These are phyloP conservation scores for Teleopsis dalmanni DNA, from an alignment of 1,140 invertebrate species.

Conservation along the genomic window DNA sequence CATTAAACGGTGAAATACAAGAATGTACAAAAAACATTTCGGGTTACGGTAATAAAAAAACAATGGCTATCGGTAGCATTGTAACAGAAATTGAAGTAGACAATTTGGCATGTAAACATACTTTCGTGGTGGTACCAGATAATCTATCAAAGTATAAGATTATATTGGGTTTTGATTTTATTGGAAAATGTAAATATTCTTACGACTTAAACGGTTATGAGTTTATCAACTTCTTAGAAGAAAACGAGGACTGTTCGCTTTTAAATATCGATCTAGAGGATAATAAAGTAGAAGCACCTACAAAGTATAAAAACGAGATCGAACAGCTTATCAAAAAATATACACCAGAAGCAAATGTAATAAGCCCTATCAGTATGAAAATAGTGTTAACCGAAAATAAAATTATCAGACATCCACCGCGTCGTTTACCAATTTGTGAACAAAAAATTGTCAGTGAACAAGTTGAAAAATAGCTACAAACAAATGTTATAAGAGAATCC, in stretches of 20 bases:
- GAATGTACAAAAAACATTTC: background rate
- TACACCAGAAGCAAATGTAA: slow-evolving; percentile 4
- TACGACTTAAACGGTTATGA: background rate
- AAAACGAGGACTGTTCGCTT: background rate
- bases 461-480: slow-evolving; percentile 20
- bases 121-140: slow-evolving; percentile 1
- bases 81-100: background rate
- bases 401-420: slow-evolving; percentile 14
- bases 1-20: background rate
- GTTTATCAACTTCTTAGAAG: background rate
- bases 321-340: background rate
- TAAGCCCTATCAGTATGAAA: slow-evolving; percentile 15
- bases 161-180: slow-evolving; percentile 2
- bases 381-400: slow-evolving; percentile 22
- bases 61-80: background rate
- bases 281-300: background rate
- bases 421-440: slow-evolving; percentile 16
- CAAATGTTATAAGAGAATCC: slow-evolving; percentile 19
- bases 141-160: slow-evolving; percentile 2
- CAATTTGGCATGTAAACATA: background rate
- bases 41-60: slow-evolving; percentile 2
- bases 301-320: background rate
- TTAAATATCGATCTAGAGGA: background rate
- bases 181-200: background rate
- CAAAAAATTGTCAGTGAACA: slow-evolving; percentile 19